Conservation (phyloP, 2,888 invertebrate species). For the Norana najaformis region DNA sequence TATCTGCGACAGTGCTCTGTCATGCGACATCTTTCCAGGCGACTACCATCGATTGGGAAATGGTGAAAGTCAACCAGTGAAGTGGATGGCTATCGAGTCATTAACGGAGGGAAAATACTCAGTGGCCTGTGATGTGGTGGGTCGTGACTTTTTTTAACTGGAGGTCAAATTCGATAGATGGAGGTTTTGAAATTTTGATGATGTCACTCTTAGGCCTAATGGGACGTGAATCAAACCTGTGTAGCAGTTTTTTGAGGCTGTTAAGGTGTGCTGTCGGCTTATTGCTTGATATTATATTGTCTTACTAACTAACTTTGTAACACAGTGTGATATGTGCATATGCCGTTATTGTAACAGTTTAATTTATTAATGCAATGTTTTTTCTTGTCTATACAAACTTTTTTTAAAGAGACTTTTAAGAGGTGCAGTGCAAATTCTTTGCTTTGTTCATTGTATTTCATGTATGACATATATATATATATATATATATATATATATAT, state of each 20-base stretch:
- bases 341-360: too few species aligned
- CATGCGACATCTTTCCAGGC: conserved; percentile 88
- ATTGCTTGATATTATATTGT: too few species aligned
- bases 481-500: too few species aligned
- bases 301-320: too few species aligned
- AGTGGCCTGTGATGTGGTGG: conserved; percentile 86
- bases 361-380: too few species aligned
- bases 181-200: neutral
- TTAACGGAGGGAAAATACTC: conserved; percentile 82
- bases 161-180: neutral
- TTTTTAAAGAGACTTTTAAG: too few species aligned
- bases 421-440: too few species aligned
- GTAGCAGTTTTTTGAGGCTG: neutral
- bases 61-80: conserved; percentile 93
- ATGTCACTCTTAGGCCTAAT: neutral
- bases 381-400: too few species aligned
- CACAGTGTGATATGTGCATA: too few species aligned
- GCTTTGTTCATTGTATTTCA: too few species aligned
- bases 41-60: conserved; percentile 96
- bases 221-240: neutral
- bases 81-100: conserved; percentile 92
- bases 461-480: too few species aligned
- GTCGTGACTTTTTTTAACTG: conserved; percentile 52
- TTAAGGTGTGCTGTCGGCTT: neutral
- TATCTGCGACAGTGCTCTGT: conserved; percentile 88